Conservation (phyloP, 2,797 vertebrate genomes). For the Chanos chanos region DNA sequence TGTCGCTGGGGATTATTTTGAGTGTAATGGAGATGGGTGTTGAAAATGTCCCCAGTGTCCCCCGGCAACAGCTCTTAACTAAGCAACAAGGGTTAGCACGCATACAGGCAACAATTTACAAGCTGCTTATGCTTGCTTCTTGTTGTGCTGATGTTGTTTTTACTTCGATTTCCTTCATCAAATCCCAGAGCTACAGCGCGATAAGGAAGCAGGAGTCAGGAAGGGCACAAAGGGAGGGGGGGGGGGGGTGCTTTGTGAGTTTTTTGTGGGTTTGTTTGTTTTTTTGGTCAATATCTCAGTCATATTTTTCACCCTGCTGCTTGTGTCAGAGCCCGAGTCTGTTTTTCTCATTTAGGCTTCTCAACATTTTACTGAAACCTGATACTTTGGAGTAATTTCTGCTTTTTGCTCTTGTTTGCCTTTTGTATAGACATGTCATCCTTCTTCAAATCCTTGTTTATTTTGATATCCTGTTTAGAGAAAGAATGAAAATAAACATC, state of each 20-base stretch:
- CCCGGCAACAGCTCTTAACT: conserved; percentile 43
- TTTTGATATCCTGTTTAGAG: conserved; percentile 57
- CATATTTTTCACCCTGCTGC: conserved; percentile 55
- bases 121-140: background rate
- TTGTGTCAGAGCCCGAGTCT: conserved; percentile 54
- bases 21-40: conserved; percentile 47
- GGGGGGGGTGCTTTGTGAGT: conserved; percentile 29
- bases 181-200: conserved; percentile 22
- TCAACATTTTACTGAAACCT: conserved; percentile 54
- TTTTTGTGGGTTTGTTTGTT: too few relatives aligned
- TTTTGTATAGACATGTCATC: conserved; percentile 57
- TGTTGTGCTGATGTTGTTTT: conserved; percentile 34
- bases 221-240: background rate
- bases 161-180: conserved; percentile 28
- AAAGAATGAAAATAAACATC: conserved; percentile 41
- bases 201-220: background rate
- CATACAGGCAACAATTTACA: conserved; percentile 33
- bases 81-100: conserved; percentile 19
- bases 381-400: conserved; percentile 57
- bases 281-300: conserved; percentile 60
- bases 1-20: conserved; percentile 46
- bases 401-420: conserved; percentile 63
- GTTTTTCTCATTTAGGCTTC: conserved; percentile 63
- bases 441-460: conserved; percentile 63
- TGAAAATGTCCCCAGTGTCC: conserved; percentile 41